Evolutionary conservation across 2,888 invertebrate genomes (phyloP).

Genomic region (Apomyelois bistriatella): DNA sequence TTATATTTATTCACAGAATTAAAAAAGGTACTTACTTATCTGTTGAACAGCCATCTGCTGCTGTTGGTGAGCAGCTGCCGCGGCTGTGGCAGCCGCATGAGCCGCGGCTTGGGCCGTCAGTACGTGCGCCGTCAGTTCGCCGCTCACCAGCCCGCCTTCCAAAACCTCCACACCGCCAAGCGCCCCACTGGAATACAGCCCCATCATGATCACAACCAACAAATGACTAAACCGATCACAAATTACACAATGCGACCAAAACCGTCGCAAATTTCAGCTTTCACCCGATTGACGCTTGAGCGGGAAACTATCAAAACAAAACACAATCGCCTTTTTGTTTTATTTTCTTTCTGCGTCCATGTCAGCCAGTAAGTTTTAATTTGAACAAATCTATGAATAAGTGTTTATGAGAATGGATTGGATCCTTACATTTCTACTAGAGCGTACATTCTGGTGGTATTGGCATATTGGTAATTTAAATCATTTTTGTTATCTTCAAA

Average conservation of each 20-base stretch:
- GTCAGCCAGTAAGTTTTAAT: conserved; percentile 32
- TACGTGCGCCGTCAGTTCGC: conserved; percentile 67
- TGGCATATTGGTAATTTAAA: not conserved
- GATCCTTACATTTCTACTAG: conserved; percentile 19
- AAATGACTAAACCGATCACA: conserved; percentile 10
- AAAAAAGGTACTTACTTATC: conserved; percentile 51
- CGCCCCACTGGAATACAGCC: conserved; percentile 79
- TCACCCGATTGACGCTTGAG: conserved; percentile 18
- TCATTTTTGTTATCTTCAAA: not conserved
- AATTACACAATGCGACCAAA: conserved; percentile 19
- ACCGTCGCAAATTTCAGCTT: conserved; percentile 23
- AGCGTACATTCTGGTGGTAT: conserved; percentile 24
- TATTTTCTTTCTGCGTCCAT: conserved; percentile 29
- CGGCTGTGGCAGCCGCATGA: conserved; percentile 64
- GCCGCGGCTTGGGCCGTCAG: conserved; percentile 74
- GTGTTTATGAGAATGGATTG: not conserved
- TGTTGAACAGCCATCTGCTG: conserved; percentile 68
- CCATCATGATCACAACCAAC: conserved; percentile 60
- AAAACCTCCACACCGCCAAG: conserved; percentile 74
- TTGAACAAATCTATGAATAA: conserved; percentile 15
- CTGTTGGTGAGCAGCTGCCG: conserved; percentile 64
- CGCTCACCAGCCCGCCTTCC: conserved; percentile 64
- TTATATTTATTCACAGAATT: no score
- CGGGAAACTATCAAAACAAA: conserved; percentile 32
- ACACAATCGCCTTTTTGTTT: conserved; percentile 30